Evolutionary conservation across 2,888 invertebrate species (phyloP).

Genomic region (Luffia ferchaultella): DNA sequence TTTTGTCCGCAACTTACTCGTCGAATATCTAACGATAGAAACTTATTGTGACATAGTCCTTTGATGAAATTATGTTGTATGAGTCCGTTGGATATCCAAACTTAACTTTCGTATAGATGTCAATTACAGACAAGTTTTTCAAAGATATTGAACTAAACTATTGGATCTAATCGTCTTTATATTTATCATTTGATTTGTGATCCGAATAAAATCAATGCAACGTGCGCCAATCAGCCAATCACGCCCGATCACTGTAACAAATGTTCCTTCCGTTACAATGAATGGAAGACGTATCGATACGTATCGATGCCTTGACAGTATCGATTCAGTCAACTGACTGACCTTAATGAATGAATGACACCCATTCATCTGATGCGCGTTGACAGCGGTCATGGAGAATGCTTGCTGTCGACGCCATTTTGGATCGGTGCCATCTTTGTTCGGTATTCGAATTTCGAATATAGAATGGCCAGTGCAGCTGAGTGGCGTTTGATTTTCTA

Average conservation of each 20-base stretch:
- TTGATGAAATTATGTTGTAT: no score
- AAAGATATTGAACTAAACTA: no score
- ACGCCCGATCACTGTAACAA: not conserved
- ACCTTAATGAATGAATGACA: not conserved
- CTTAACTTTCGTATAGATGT: no score
- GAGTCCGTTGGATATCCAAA: no score
- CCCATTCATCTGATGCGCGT: slow-evolving; percentile 16
- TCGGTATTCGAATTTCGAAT: slow-evolving; percentile 12
- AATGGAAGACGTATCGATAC: slow-evolving; percentile 8
- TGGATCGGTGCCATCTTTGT: slow-evolving; percentile 19
- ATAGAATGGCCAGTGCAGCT: no score
- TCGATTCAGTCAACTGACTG: not conserved
- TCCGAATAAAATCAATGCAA: not conserved
- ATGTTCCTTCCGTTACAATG: not conserved
- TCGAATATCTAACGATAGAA: no score
- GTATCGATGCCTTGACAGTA: slow-evolving; percentile 1
- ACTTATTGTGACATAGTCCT: no score
- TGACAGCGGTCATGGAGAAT: slow-evolving; percentile 7
- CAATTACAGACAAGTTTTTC: no score
- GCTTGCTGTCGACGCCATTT: slow-evolving; percentile 11
- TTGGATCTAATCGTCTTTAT: no score
- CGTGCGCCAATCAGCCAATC: not conserved
- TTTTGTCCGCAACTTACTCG: no score
- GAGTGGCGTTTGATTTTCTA: not conserved
- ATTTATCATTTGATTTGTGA: not conserved